phyloP scores from a whole-genome alignment of 2,888 invertebrate genomes.

The Belgica antarctica region DNA sequence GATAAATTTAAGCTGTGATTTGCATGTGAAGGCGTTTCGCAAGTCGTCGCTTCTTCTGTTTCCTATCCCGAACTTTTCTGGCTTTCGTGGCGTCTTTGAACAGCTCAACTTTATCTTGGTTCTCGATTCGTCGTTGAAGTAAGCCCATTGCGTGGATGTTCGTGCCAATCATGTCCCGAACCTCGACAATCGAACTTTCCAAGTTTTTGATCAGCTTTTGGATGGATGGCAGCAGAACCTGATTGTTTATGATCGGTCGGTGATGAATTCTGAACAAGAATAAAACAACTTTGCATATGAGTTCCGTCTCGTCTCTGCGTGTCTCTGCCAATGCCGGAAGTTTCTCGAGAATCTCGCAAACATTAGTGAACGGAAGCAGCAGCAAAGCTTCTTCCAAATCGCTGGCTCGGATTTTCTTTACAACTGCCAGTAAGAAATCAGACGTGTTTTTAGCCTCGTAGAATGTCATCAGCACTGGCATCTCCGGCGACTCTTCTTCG shows the following conservation, averaged over 20 bases:
- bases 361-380: slow-evolving; percentile 78
- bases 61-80: slow-evolving; percentile 64
- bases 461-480: slow-evolving; percentile 81
- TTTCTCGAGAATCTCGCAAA: slow-evolving; percentile 72
- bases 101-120: slow-evolving; percentile 69
- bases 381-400: slow-evolving; percentile 88
- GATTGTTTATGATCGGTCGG: slow-evolving; percentile 73
- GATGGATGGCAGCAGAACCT: slow-evolving; percentile 59
- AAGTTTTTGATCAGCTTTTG: slow-evolving; percentile 49
- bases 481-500: slow-evolving; percentile 50
- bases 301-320: slow-evolving; percentile 70
- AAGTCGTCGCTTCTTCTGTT: slow-evolving; percentile 62
- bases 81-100: slow-evolving; percentile 73
- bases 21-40: slow-evolving; percentile 58
- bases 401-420: slow-evolving; percentile 78
- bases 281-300: slow-evolving; percentile 71
- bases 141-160: slow-evolving; percentile 80
- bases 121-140: slow-evolving; percentile 72
- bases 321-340: slow-evolving; percentile 66
- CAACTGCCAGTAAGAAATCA: slow-evolving; percentile 77
- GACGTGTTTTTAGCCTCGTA: slow-evolving; percentile 69
- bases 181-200: slow-evolving; percentile 48
- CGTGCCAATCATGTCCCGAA: slow-evolving; percentile 78
- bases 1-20: slow-evolving; percentile 49
- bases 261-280: slow-evolving; percentile 76